A percentile compares a stretch with the other conserved stretches of the same genome.
Evolutionary conservation across 92 coral and sea anemone genomes (phyloP).

Genomic region (Porites evermanni): DNA sequence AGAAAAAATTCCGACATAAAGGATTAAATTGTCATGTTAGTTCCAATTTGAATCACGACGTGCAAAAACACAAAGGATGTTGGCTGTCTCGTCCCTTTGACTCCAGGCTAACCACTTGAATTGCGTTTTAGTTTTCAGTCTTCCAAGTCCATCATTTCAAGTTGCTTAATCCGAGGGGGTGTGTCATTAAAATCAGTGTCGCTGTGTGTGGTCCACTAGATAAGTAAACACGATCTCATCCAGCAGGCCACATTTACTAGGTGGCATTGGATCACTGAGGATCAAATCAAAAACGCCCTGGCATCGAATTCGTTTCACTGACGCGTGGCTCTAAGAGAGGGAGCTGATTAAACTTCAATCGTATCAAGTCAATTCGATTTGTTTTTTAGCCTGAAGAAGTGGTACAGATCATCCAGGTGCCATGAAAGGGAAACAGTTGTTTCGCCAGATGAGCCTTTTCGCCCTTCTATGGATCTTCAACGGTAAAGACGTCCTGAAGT

Average conservation of each 20-base stretch:
- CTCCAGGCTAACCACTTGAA: conserved; percentile 37
- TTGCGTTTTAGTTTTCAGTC: conserved; percentile 48
- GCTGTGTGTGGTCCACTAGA: conserved; percentile 86
- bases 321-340: conserved; percentile 30
- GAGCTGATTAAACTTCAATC: conserved; percentile 12
- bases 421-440: conserved; percentile 20
- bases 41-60: conserved; percentile 10
- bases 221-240: conserved; percentile 76
- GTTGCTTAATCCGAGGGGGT: conserved; percentile 62
- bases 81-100: conserved; percentile 36
- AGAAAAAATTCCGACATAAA: not conserved
- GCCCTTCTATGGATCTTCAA: conserved; percentile 30
- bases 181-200: conserved; percentile 70
- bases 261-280: conserved; percentile 31
- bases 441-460: conserved; percentile 21
- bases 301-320: conserved; percentile 27
- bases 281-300: conserved; percentile 50
- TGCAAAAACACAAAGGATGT: conserved; percentile 4
- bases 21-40: conserved; percentile 1
- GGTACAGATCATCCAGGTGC: not conserved
- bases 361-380: conserved; percentile 26
- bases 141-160: conserved; percentile 62
- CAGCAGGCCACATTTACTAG: conserved; percentile 35
- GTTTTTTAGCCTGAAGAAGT: conserved; percentile 26
- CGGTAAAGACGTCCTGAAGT: conserved; percentile 6